Conservation (phyloP, 2,888 invertebrate species). For the Apamea monoglypha region DNA sequence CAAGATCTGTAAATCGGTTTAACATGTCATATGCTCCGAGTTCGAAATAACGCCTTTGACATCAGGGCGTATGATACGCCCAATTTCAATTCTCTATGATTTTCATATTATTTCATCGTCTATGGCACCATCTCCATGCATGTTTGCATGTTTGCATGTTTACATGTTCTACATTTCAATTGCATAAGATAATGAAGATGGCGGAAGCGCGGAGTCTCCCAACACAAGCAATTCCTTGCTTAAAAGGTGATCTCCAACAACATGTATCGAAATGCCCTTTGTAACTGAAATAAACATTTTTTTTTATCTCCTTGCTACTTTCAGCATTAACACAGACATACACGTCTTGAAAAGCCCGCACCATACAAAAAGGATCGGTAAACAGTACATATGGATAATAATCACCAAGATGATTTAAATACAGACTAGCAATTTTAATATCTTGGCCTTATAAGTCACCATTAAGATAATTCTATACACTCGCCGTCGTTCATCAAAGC, state of each 20-base stretch:
- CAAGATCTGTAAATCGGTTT: not conserved
- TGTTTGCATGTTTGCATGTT: too few species aligned
- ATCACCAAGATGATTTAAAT: conserved; percentile 44
- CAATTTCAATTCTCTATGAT: not conserved
- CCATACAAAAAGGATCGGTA: conserved; percentile 15
- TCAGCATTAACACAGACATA: not conserved
- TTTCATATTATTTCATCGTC: not conserved
- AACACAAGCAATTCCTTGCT: too few species aligned
- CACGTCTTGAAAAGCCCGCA: not conserved
- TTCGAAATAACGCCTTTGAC: not conserved
- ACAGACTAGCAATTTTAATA: conserved; percentile 60
- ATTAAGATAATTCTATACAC: conserved; percentile 41
- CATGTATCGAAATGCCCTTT: too few species aligned
- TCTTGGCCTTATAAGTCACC: conserved; percentile 45
- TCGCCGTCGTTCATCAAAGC: conserved; percentile 42
- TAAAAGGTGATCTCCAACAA: too few species aligned
- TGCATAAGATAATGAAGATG: too few species aligned
- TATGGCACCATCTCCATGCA: not conserved
- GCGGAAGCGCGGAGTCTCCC: too few species aligned
- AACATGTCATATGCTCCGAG: not conserved
- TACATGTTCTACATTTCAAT: too few species aligned
- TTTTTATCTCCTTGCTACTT: not conserved
- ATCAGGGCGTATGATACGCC: not conserved
- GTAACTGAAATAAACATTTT: too few species aligned
- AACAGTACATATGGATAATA: conserved; percentile 31